These are phyloP conservation scores for Drosophila sp. DNA, from an alignment of 1,140 invertebrate species.

Conservation along the genomic window DNA sequence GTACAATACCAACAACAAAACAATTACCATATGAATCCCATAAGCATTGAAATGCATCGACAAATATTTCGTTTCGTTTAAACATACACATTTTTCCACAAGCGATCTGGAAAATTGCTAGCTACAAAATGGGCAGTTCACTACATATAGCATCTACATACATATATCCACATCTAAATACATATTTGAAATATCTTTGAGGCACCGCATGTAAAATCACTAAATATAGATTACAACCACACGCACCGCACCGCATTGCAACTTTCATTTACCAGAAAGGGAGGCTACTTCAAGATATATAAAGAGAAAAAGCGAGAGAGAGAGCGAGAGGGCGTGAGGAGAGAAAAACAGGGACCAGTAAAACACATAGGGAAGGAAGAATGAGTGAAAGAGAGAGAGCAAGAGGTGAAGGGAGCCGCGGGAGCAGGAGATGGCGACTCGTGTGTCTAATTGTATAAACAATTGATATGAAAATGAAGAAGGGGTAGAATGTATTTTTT, in stretches of 20 bases:
- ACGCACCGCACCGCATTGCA: conserved; percentile 66
- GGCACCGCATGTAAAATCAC: conserved; percentile 80
- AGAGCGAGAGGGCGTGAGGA: background rate
- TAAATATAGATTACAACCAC: conserved; percentile 81
- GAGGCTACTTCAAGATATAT: conserved; percentile 16
- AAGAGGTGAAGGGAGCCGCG: background rate
- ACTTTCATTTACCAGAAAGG: conserved; percentile 68
- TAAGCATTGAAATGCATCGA: conserved; percentile 9
- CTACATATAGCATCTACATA: conserved; percentile 39
- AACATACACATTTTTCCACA: conserved; percentile 46
- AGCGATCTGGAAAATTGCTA: conserved; percentile 73
- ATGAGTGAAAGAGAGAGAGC: background rate
- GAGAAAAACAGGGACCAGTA: conserved; percentile 7
- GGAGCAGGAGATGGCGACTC: conserved; percentile 30
- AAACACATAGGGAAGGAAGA: conserved; percentile 15
- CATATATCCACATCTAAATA: conserved; percentile 9
- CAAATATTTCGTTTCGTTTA: conserved; percentile 22
- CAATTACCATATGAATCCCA: background rate
- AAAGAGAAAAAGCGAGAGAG: conserved; percentile 1
- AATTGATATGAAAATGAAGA: conserved; percentile 67
- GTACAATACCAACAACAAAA: background rate
- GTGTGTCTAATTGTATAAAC: conserved; percentile 73
- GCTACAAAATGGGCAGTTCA: conserved; percentile 65
- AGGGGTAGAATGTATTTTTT: background rate
- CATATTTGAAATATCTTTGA: conserved; percentile 76